Evolutionary conservation across 2,797 vertebrate genomes (phyloP).

Genomic region (Ambastaia sidthimunki): DNA sequence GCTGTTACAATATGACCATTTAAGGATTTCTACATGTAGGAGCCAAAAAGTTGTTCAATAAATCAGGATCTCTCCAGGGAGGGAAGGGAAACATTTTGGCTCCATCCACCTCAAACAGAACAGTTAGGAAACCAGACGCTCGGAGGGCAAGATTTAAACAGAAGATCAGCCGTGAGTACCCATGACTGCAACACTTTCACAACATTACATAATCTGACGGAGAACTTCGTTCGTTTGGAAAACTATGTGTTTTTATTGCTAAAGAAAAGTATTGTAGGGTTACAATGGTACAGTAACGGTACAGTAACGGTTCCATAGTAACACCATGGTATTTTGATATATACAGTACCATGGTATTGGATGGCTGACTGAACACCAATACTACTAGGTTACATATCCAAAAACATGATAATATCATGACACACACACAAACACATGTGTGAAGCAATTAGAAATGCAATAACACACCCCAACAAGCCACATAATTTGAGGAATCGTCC

Average conservation of each 20-base stretch:
- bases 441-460: neutral
- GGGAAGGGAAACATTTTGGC: conserved; percentile 74
- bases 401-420: too few relatives aligned
- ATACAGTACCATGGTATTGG: too few relatives aligned
- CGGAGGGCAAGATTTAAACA: conserved; percentile 58
- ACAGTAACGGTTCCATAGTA: too few relatives aligned
- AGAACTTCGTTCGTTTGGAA: neutral
- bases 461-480: neutral
- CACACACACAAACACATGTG: too few relatives aligned
- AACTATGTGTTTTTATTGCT: conserved; percentile 18
- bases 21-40: conserved; percentile 75
- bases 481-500: too few relatives aligned
- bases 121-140: conserved; percentile 71
- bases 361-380: too few relatives aligned
- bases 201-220: conserved; percentile 9
- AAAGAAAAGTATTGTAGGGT: too few relatives aligned
- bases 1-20: conserved; percentile 72
- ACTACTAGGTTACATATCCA: too few relatives aligned
- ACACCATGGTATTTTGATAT: too few relatives aligned
- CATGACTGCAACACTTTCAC: conserved; percentile 19
- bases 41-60: conserved; percentile 72
- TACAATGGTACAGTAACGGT: too few relatives aligned
- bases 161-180: conserved; percentile 55
- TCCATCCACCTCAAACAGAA: conserved; percentile 68
- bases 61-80: conserved; percentile 75